phyloP scores from a whole-genome alignment of 35 echinoderm and acorn worm species.

The Heliocidaris tuberculata region DNA sequence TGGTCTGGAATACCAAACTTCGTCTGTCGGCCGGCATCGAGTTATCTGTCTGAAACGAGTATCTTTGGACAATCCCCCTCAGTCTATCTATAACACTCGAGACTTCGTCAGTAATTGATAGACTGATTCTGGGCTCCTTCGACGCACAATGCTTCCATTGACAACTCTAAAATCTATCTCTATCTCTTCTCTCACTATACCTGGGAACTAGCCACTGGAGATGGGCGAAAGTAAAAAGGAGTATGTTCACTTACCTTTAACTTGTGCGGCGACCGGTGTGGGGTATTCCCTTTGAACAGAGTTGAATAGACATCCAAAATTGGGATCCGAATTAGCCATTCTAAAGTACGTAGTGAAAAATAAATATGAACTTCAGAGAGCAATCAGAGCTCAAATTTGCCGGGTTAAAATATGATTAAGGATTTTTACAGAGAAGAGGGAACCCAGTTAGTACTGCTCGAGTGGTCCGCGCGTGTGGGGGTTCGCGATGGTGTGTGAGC shows the following conservation, averaged over 20 bases:
- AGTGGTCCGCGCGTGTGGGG: conserved; percentile 12
- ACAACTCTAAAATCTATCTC: neutral
- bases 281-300: conserved; percentile 65
- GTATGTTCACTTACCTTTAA: conserved; percentile 63
- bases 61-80: conserved; percentile 38
- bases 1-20: neutral
- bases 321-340: conserved; percentile 57
- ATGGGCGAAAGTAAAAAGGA: neutral
- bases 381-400: conserved; percentile 16
- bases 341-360: conserved; percentile 24
- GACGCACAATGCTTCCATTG: neutral
- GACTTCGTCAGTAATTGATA: conserved; percentile 14
- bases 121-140: neutral
- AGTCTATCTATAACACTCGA: neutral
- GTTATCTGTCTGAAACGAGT: neutral
- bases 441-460: conserved; percentile 44
- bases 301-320: conserved; percentile 71
- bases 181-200: neutral
- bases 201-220: no score
- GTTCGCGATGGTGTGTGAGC: conserved; percentile 22
- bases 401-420: neutral
- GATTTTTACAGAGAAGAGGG: neutral
- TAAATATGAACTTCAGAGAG: conserved; percentile 10
- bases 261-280: conserved; percentile 50
- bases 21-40: neutral